Base-by-base conservation (phyloP, 2,797 vertebrate species). In the Poeciliopsis presidionis region DNA sequence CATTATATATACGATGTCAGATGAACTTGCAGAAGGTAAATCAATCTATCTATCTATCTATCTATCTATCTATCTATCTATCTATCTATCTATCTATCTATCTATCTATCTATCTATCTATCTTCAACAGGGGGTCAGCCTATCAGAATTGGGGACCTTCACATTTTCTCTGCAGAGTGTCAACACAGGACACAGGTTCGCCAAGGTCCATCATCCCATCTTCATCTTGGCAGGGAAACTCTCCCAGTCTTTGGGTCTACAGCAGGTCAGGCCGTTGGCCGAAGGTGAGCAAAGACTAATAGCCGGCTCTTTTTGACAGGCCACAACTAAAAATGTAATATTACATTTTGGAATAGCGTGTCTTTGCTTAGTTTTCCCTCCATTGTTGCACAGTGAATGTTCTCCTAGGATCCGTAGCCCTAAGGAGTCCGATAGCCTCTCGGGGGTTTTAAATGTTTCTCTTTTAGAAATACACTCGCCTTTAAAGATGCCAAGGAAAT, bases 131-230 rank as follows among this genome's bases (percentile, higher is more conserved):
- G 97, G 96, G 5, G 96, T 97, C 81, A 91, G 92, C 12, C 93
- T 97, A 74, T 81, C 92, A 49, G 96, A 95, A 70, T 88, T 97
- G 78, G 97, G 97, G 30, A 96, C 93, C 28, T 97, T 97, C 78
- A 96, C 95, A 36, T 96, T 97, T 74, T 94, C 88, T 7, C 95
- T 95, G 87, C 92, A 96, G 82, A 95, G 93, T 70, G 49, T 96
- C 49, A 93, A 95, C 4, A 14, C 95, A 1, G 95, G 96, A 41
- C 91, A 80, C 72, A 95, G 92, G 80, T 85, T 88, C 61, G 79
- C 90, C 41, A 11, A 94, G 39, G 85, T 94, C 45, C 96, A 95
- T 78, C 89, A 94, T 41, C 96, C 96, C 0, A 55, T 95, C 30
- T 96, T 97, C 76, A 85, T 96, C 49, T 83, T 97, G 73, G 86